A percentile compares a stretch with the other conserved stretches of the same genome.
Conservation (phyloP, 2,888 invertebrate genomes). For the Zygaena filipendulae region DNA sequence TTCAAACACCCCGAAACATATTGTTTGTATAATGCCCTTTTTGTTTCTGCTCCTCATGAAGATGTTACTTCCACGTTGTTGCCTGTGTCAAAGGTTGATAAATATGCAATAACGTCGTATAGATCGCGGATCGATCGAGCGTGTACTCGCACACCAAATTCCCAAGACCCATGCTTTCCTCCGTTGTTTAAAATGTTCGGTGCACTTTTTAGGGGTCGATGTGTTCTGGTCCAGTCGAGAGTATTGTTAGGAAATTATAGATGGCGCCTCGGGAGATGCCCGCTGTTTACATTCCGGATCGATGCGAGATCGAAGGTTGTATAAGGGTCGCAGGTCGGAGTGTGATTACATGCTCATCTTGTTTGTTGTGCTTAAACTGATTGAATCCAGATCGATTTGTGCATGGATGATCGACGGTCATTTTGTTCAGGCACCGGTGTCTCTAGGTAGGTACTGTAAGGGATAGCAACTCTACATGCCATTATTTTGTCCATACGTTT, state of each 20-base stretch:
- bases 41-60: slow-evolving; percentile 47
- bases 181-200: not conserved
- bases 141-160: slow-evolving; percentile 37
- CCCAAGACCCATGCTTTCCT: slow-evolving; percentile 20
- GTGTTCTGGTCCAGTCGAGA: slow-evolving; percentile 37
- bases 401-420: no score
- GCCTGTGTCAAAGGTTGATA: slow-evolving; percentile 67
- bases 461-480: no score
- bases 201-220: slow-evolving; percentile 20
- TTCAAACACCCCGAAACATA: slow-evolving; percentile 38
- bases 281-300: slow-evolving; percentile 61
- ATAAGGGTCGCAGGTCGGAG: slow-evolving; percentile 52
- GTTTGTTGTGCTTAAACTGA: slow-evolving; percentile 51
- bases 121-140: slow-evolving; percentile 57
- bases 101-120: slow-evolving; percentile 64
- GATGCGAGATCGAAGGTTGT: slow-evolving; percentile 50
- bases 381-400: no score
- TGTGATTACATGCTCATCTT: slow-evolving; percentile 55
- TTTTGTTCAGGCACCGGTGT: no score
- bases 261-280: slow-evolving; percentile 63
- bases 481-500: no score
- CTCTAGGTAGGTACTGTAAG: no score
- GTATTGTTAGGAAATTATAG: slow-evolving; percentile 65
- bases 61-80: slow-evolving; percentile 63
- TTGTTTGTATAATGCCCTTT: slow-evolving; percentile 51